Conservation (phyloP, 2,113 vertebrate genomes). For the Megaleporinus macrocephalus region DNA sequence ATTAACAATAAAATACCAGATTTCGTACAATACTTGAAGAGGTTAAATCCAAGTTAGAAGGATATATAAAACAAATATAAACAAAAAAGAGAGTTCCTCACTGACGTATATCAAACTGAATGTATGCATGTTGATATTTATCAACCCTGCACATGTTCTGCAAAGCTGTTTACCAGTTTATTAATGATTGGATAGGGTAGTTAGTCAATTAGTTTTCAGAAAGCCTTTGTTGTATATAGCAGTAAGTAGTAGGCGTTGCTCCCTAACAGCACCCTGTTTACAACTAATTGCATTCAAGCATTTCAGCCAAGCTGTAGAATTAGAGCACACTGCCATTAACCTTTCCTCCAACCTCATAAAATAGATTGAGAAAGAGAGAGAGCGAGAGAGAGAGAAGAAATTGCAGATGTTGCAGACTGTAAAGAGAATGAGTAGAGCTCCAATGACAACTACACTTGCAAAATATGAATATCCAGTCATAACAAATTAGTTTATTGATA, state of each 20-base stretch:
- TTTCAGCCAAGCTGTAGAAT: not conserved
- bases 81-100: too few relatives aligned
- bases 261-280: not conserved
- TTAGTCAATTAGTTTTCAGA: not conserved
- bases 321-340: not conserved
- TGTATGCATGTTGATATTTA: not conserved
- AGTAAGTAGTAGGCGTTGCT: not conserved
- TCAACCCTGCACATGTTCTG: not conserved
- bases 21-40: too few relatives aligned
- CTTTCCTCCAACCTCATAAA: too few relatives aligned
- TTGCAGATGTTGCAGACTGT: too few relatives aligned
- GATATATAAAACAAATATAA: too few relatives aligned
- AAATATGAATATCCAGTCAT: not conserved
- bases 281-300: not conserved
- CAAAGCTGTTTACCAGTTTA: not conserved
- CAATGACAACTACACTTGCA: not conserved
- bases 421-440: not conserved
- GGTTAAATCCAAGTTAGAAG: too few relatives aligned
- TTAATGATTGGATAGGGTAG: not conserved
- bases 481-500: not conserved
- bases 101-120: not conserved
- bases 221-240: not conserved
- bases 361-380: not conserved
- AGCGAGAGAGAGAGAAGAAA: too few relatives aligned
- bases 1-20: too few relatives aligned